Evolutionary conservation across 2,888 invertebrate species (phyloP), one percentile per base, ranked within the genome.

Genomic region (Meta bourneti): DNA sequence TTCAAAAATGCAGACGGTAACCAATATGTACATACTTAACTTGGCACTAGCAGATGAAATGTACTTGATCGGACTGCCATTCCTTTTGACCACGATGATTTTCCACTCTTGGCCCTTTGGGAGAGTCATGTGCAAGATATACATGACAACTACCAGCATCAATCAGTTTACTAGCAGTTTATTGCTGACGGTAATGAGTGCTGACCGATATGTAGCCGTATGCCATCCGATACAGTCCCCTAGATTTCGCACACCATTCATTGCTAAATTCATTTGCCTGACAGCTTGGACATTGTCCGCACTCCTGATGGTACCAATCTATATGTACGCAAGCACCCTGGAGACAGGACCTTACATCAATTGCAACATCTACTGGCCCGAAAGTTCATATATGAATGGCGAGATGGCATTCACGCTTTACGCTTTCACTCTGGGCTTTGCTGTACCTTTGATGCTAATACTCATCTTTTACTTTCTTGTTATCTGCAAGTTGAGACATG

Each of bases 1-100:
- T 95, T 97, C 98, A 90, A 98, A 98, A 95, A 98, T 98, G 98
- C 98, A 98, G 95, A 98, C 98, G 0, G 98, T 98, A 72, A 98
- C 98, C 93, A 98, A 98, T 94, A 97, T 98, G 96, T 98, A 98
- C 95, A 98, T 98, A 94, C 94, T 95, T n/a, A 98, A 98, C 95
- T 95, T 98, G 94, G 98, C 98, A 20, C 97, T 98, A 90, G 98
- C 98, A 0, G 98, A 98, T 95, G 98, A 98, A 95, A 97, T 97
- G 94, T 98, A 98, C 94, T 96, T 98, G 4, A 97, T 98, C 90
- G 98, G 98, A 1, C 97, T 98, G 93, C 98, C 98, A 0, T 98
- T 98, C 94, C 96, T 98, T 13, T 96, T 98, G 75, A 96, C 97
- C 49, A 98, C 98, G 0, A 97, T 98, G 96, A 96, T 96, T 51